Evolutionary conservation across 2,113 vertebrate species (phyloP), one percentile per base, ranked within the genome.

Genomic region (Poicephalus gulielmi): DNA sequence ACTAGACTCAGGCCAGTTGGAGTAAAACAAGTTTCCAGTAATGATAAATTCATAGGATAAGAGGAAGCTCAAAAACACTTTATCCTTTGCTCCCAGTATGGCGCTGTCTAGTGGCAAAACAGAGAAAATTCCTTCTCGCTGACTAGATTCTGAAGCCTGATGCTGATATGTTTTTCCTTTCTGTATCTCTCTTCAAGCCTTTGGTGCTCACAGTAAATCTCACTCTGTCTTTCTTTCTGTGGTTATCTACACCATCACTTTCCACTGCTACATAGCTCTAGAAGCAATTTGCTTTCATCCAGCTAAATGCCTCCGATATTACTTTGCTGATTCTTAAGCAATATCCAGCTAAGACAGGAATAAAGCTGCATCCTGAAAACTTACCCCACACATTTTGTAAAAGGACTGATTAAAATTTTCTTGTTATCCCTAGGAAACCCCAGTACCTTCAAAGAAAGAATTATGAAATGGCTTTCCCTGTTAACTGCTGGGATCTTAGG

Each of bases 401-500:
- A 86, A 44, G 43, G 35, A 53, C 44, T 57, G 68, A 68, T 84
- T 78, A 88, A 68, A 94, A 49, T 37, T 57, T 75, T 39, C 43
- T 31, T 66, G 11, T 76, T 90, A 41, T 83, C 74, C 74, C 62
- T 81, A 46, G 64, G 83, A 79, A 85, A 83, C 25, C 52, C 64
- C 37, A 35, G 41, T 4, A 4, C 13, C 16, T 68, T 47, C 59
- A 46, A 64, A 75, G 67, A 89, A 88, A 91, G 74, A 95, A 31
- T 55, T 83, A 17, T 83, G 64, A 55, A 91, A 49, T 94, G 0
- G 1, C 82, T 89, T 76, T 16, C 23, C 66, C 81, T 63, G 30
- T 78, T 95, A 96, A 96, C 75, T 77, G 43, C 78, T 71, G 70
- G 83, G 74, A 86, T 91, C 71, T 74, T 43, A 71, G 89, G 70